These are phyloP conservation scores for Nematostella vectensis DNA, from an alignment of 92 coral and sea anemone genomes.

Conservation along the genomic window DNA sequence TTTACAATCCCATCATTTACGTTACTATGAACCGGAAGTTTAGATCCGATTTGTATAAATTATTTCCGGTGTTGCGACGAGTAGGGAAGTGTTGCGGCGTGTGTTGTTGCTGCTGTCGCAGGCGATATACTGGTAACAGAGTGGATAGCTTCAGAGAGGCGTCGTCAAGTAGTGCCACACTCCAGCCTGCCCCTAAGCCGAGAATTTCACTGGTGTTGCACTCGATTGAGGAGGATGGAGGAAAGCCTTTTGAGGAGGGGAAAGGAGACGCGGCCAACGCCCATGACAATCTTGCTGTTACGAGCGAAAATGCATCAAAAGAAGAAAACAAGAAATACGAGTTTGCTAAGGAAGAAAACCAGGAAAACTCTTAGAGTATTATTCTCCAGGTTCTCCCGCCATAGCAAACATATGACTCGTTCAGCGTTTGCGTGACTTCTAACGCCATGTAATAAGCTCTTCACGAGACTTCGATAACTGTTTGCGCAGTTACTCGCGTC, in stretches of 20 bases:
- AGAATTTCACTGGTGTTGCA: background rate
- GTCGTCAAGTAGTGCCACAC: slow-evolving; percentile 8
- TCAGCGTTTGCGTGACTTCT: too few relatives aligned
- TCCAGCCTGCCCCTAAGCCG: slow-evolving; percentile 7
- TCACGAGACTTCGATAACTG: too few relatives aligned
- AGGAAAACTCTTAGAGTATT: too few relatives aligned
- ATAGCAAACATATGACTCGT: too few relatives aligned
- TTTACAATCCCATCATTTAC: slow-evolving; percentile 67
- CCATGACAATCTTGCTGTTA: background rate
- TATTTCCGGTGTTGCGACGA: slow-evolving; percentile 24
- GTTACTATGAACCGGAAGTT: slow-evolving; percentile 67
- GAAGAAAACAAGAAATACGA: background rate
- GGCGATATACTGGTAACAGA: slow-evolving; percentile 6
- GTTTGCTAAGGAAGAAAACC: background rate
- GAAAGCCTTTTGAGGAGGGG: too few relatives aligned
- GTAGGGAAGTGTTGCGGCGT: slow-evolving; percentile 3
- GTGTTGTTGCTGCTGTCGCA: slow-evolving; percentile 19
- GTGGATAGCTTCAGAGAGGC: slow-evolving; percentile 17
- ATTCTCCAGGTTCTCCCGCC: too few relatives aligned
- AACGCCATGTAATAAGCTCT: too few relatives aligned
- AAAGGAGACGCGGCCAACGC: too few relatives aligned
- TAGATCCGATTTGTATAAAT: slow-evolving; percentile 43
- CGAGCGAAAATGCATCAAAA: background rate
- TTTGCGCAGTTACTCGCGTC: too few relatives aligned
- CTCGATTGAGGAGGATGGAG: background rate